A percentile compares a stretch with the other conserved stretches of the same genome.
phyloP scores from a whole-genome alignment of 2,797 vertebrate genomes.

The Rallus crepitans region DNA sequence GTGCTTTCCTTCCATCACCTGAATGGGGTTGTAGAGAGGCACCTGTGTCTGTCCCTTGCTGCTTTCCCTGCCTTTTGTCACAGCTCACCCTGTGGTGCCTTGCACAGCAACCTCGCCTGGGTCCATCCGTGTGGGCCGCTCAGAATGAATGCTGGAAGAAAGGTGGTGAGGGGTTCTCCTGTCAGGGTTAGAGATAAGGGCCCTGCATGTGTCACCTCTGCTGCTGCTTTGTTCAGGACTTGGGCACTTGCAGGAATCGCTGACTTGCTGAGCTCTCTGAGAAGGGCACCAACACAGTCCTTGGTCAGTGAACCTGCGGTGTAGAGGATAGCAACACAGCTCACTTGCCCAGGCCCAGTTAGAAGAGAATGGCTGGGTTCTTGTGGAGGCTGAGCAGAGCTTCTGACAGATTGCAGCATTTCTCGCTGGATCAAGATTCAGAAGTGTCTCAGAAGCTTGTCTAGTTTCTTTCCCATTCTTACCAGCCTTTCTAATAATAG shows the following conservation, averaged over 20 bases:
- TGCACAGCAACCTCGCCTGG: neutral
- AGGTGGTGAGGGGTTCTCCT: neutral
- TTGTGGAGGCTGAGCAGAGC: neutral
- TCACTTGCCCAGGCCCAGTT: rapidly evolving
- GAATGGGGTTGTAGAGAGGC: neutral
- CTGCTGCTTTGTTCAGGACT: neutral
- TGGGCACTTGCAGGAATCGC: neutral
- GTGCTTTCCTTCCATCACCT: rapidly evolving
- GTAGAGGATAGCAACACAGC: neutral
- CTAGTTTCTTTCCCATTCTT: neutral
- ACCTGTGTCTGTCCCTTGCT: neutral
- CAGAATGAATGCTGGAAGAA: neutral
- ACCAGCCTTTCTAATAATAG: neutral
- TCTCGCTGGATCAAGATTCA: neutral
- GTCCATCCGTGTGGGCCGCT: rapidly evolving
- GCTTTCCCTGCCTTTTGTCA: neutral
- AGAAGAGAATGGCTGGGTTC: neutral
- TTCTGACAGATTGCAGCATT: neutral
- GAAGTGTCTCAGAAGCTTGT: neutral
- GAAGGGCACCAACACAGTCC: neutral
- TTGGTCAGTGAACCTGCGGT: rapidly evolving
- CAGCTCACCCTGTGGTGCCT: neutral
- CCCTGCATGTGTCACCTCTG: neutral
- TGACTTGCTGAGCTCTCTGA: neutral
- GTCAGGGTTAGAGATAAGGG: neutral